Evolutionary conservation across 2,797 vertebrate genomes (phyloP).

Genomic region (Merluccius polli): DNA sequence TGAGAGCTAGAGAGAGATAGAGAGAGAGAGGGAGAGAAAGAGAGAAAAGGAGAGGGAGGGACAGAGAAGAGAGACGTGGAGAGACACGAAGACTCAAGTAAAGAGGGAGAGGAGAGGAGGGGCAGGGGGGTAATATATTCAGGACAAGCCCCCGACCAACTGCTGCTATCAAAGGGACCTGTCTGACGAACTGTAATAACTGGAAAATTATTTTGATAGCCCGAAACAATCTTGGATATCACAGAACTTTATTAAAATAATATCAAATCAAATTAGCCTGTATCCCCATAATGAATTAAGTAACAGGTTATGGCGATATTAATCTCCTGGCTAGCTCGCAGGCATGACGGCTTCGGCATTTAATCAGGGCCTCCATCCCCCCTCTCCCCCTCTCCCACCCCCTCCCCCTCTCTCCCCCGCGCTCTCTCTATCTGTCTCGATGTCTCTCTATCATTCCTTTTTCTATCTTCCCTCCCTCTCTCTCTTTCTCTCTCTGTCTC

Average conservation of each 20-base stretch:
- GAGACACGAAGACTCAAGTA: neutral
- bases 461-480: too few relatives aligned
- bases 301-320: constrained; percentile 99
- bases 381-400: constrained; percentile 77
- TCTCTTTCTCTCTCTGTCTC: too few relatives aligned
- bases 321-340: constrained; percentile 98
- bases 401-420: constrained; percentile 36
- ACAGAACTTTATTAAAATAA: constrained; percentile 99
- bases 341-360: constrained; percentile 99
- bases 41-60: neutral
- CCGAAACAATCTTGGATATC: constrained; percentile 99
- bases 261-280: constrained; percentile 99
- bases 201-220: constrained; percentile 99
- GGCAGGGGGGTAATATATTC: constrained; percentile 88
- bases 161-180: constrained; percentile 99
- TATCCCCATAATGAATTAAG: constrained; percentile 99
- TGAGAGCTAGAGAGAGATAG: neutral
- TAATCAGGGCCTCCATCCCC: constrained; percentile 95
- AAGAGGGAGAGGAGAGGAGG: neutral
- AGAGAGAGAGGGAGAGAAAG: neutral
- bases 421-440: constrained; percentile 17
- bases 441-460: constrained; percentile 10
- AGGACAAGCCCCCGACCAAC: constrained; percentile 99
- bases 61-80: neutral
- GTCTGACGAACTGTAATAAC: constrained; percentile 99